These are phyloP conservation scores for Craterocephalus amniculus DNA, from an alignment of 2,797 vertebrate species.

Conservation along the genomic window DNA sequence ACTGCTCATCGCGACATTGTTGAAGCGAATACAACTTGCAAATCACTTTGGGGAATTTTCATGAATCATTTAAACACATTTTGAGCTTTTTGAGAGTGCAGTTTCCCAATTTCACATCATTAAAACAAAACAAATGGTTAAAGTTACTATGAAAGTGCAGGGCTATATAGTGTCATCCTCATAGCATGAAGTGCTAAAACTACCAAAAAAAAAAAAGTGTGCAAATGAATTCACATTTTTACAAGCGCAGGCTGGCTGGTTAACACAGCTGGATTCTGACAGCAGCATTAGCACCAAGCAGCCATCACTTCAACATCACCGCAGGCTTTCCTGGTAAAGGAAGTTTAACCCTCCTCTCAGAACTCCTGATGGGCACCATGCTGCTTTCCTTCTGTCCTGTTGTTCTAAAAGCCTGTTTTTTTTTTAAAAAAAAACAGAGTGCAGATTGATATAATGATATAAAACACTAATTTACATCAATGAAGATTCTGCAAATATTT, in stretches of 20 bases:
- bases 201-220: background rate
- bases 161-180: too few relatives aligned
- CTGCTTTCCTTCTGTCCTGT: conserved; percentile 5
- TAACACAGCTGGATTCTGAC: conserved; percentile 10
- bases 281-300: conserved; percentile 18
- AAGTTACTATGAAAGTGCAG: too few relatives aligned
- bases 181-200: background rate
- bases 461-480: conserved; percentile 30
- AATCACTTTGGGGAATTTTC: background rate
- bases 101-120: too few relatives aligned
- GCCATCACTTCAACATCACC: conserved; percentile 19
- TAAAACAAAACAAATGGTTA: too few relatives aligned
- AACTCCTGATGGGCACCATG: conserved; percentile 22
- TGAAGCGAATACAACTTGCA: too few relatives aligned
- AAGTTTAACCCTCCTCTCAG: conserved; percentile 30
- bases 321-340: conserved; percentile 19
- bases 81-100: background rate
- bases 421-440: background rate
- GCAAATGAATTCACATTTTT: background rate
- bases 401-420: conserved; percentile 22
- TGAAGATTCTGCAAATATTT: conserved; percentile 34
- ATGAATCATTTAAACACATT: background rate
- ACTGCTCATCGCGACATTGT: background rate
- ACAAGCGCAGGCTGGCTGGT: background rate
- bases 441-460: conserved; percentile 23